These are phyloP conservation scores for Gonatopus flavifemur DNA, from an alignment of 1,140 invertebrate genomes.

Conservation along the genomic window DNA sequence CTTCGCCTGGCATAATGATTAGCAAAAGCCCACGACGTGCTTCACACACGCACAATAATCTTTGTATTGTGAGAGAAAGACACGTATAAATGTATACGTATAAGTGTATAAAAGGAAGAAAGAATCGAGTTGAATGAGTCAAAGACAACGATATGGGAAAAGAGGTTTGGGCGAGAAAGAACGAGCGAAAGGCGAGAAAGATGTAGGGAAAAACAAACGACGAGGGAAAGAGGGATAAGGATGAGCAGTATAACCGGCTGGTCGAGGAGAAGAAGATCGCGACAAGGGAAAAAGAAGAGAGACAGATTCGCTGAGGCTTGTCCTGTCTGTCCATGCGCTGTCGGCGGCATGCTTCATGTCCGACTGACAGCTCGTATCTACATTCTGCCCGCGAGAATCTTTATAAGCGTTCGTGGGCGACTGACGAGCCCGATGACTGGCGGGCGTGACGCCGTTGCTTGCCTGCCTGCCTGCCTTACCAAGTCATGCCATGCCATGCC, in stretches of 20 bases:
- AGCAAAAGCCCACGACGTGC: constrained; percentile 12
- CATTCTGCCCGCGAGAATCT: constrained; percentile 44
- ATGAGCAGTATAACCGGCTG: too few relatives aligned
- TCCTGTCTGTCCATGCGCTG: constrained; percentile 28
- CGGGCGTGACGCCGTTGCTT: constrained; percentile 43
- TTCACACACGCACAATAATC: not conserved
- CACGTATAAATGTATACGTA: too few relatives aligned
- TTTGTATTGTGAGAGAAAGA: too few relatives aligned
- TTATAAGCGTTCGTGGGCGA: constrained; percentile 45
- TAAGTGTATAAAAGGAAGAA: constrained; percentile 1
- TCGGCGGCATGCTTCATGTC: constrained; percentile 38
- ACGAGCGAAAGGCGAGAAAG: not conserved
- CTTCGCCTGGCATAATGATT: constrained; percentile 31
- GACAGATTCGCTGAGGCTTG: constrained; percentile 24
- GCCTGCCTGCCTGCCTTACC: constrained; percentile 36
- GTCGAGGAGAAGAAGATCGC: not conserved
- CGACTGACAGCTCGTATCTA: constrained; percentile 44
- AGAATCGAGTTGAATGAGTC: constrained; percentile 11
- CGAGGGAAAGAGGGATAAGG: not conserved
- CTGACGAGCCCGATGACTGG: constrained; percentile 46
- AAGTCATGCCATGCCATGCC: constrained; percentile 32
- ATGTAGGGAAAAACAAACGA: not conserved
- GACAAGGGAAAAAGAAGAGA: constrained; percentile 23
- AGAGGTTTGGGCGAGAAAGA: not conserved
- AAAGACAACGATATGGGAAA: not conserved